Evolutionary conservation across 1,140 invertebrate genomes (phyloP).

Genomic region (Drosophila prosaltans): DNA sequence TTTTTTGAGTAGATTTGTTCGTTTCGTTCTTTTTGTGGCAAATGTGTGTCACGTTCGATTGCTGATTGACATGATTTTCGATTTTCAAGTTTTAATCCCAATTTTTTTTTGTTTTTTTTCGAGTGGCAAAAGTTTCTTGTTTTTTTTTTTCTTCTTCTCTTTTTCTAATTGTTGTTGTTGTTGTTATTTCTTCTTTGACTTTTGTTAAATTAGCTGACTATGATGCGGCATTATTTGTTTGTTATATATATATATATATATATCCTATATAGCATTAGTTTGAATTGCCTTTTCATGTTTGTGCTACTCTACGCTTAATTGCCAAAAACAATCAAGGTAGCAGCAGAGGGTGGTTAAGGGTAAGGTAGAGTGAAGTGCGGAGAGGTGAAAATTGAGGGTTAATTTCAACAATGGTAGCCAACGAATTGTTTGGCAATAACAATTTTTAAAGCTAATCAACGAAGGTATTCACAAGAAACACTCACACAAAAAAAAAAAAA

Average conservation of each 20-base stretch:
- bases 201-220: slow-evolving; percentile 64
- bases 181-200: slow-evolving; percentile 16
- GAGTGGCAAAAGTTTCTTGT: slow-evolving; percentile 13
- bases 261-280: slow-evolving; percentile 42
- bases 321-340: slow-evolving; percentile 47
- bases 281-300: slow-evolving; percentile 27
- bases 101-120: neutral
- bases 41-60: slow-evolving; percentile 73
- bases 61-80: slow-evolving; percentile 64
- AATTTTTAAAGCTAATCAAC: slow-evolving; percentile 55
- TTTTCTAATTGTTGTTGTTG: slow-evolving; percentile 30
- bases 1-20: slow-evolving; percentile 16
- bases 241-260: slow-evolving; percentile 39
- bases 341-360: neutral
- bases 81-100: slow-evolving; percentile 9
- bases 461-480: slow-evolving; percentile 39
- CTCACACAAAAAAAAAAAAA: slow-evolving; percentile 3
- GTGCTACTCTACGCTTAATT: slow-evolving; percentile 55
- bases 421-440: slow-evolving; percentile 48
- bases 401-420: slow-evolving; percentile 40
- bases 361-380: too few relatives aligned
- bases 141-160: neutral
- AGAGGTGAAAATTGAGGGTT: neutral
- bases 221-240: slow-evolving; percentile 61
- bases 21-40: slow-evolving; percentile 6